Base-by-base conservation (phyloP, 1,140 invertebrate species). In the Meloidogyne hapla region DNA sequence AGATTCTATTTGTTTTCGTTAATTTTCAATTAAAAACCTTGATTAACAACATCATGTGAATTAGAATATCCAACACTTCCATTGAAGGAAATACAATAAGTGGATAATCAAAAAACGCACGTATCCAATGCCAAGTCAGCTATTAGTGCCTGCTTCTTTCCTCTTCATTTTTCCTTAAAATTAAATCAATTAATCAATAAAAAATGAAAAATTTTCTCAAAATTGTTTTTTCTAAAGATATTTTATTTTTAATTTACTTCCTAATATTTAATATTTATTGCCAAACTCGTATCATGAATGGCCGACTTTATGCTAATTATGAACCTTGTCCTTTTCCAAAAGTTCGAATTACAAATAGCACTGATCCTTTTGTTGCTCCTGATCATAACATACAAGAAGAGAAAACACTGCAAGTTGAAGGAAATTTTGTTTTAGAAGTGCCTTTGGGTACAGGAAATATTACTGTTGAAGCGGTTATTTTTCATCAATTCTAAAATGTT, bases 251-350 rank as follows among this genome's bases (percentile, higher is more conserved):
- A 1, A 33, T 33, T 56, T 56, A n/a, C n/a, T 56, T 56, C n/a
- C 6, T n/a, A 18, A 48, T 56, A 21, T n/a, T 56, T 21, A 5
- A 18, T n/a, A 56, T 5, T 56, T 56, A 56, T 21, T 56, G 18
- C 18, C 48, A 56, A 21, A 56, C n/a, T 56, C 48, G 18, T 56
- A 56, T n/a, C 8, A n/a, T 56, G n/a, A 56, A 56, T 56, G 48
- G 48, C 8, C 18, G 48, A n/a, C 48, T 56, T 56, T 56, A 56
- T 9, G 48, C 48, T n/a, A 56, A 56, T 56, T 56, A 56, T 56
- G 48, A 56, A n/a, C 48, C n/a, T n/a, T 56, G 48, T 56, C 48
- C 48, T 56, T 56, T 56, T 21, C 48, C 48, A 56, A 56, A 56
- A 56, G 48, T 56, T n/a, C 0, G n/a, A 6, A 21, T 56, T 56